phyloP scores from a whole-genome alignment of 1,140 invertebrate genomes.

The Eupeodes corollae region DNA sequence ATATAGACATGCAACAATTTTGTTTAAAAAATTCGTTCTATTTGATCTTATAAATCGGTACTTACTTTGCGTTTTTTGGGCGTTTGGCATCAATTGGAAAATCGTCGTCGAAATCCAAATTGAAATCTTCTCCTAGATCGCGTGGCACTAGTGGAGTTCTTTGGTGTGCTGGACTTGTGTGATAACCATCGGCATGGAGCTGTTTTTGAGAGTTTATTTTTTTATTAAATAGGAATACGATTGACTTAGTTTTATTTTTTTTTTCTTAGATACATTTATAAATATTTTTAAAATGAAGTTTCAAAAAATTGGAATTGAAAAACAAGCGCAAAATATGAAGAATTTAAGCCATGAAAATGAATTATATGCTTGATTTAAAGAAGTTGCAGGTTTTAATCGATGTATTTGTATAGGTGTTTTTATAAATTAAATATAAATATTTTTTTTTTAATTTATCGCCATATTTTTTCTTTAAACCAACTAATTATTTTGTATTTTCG shows the following conservation, averaged over 20 bases:
- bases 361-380: background rate
- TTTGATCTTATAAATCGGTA: no score
- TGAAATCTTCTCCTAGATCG: slow-evolving; percentile 42
- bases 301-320: slow-evolving; percentile 32
- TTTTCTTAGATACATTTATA: no score
- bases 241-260: no score
- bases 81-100: slow-evolving; percentile 34
- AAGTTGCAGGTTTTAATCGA: background rate
- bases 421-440: no score
- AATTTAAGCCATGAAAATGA: background rate
- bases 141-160: slow-evolving; percentile 52
- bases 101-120: slow-evolving; percentile 41
- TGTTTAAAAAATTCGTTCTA: no score
- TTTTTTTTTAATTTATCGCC: no score
- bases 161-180: slow-evolving; percentile 68
- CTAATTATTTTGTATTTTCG: no score
- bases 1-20: no score
- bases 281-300: background rate
- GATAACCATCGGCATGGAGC: slow-evolving; percentile 68
- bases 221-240: no score
- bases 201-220: slow-evolving; percentile 37
- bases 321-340: background rate
- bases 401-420: no score
- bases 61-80: slow-evolving; percentile 86
- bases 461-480: no score